A percentile compares a stretch with the other conserved stretches of the same genome.
Conservation (phyloP, 2,797 vertebrate species). For the Chelonia mydas region DNA sequence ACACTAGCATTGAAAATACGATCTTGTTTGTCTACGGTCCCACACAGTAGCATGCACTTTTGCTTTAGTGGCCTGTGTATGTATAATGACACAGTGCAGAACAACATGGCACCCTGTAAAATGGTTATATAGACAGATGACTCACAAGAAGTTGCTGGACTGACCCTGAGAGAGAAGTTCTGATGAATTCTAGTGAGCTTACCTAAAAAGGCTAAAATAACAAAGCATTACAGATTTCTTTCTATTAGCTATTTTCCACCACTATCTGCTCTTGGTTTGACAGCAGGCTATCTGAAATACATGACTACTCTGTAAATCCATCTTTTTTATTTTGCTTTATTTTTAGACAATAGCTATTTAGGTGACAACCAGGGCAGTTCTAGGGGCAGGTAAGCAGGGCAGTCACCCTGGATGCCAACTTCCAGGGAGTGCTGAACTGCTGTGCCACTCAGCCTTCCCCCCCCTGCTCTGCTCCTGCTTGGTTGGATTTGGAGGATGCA, state of each 20-base stretch:
- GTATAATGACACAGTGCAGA: not conserved
- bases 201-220: not conserved
- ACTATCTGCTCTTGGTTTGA: not conserved
- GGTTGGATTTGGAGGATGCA: not conserved
- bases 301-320: rapidly evolving
- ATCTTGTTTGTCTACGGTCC: not conserved
- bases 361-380: not conserved
- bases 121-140: not conserved
- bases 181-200: constrained; percentile 3
- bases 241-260: not conserved
- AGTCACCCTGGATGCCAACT: not conserved
- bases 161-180: not conserved
- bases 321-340: not conserved
- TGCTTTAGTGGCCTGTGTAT: not conserved
- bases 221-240: not conserved
- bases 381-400: not conserved
- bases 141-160: not conserved
- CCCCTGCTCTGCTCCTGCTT: not conserved
- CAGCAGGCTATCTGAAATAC: not conserved
- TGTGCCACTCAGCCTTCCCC: too few relatives aligned
- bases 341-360: not conserved
- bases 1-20: not conserved
- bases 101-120: not conserved
- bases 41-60: not conserved
- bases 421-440: not conserved